Evolutionary conservation across 2,113 vertebrate species (phyloP).

Genomic region (Trochalopteron elliotii): DNA sequence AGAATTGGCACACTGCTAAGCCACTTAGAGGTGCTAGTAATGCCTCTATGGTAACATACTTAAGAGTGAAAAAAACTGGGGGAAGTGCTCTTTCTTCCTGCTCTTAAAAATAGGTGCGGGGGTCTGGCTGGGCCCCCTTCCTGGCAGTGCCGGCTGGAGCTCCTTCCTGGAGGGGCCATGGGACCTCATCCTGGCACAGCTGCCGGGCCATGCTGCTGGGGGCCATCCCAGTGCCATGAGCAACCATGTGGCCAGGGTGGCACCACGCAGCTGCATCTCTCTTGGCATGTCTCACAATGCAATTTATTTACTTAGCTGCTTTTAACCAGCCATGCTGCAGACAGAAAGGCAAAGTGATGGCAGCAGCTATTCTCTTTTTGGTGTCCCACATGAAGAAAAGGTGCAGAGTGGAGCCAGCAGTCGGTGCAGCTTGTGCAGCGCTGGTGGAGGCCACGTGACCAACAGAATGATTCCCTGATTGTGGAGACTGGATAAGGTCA

Average conservation of each 20-base stretch:
- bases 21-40: no score
- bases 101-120: not conserved
- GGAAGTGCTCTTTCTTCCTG: not conserved
- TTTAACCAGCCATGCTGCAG: not conserved
- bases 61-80: not conserved
- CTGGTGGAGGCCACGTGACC: not conserved
- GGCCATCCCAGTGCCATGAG: rapidly evolving
- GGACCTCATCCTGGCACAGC: not conserved
- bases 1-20: not conserved
- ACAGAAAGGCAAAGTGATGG: not conserved
- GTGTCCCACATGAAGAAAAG: not conserved
- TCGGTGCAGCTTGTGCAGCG: rapidly evolving
- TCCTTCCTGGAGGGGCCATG: not conserved
- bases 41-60: not conserved
- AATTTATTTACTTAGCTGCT: not conserved
- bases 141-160: not conserved
- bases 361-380: not conserved
- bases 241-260: not conserved
- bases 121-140: not conserved
- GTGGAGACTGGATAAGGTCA: no score
- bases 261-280: rapidly evolving
- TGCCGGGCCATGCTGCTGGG: not conserved
- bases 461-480: rapidly evolving
- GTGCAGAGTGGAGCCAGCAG: not conserved
- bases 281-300: no score